Base-by-base conservation (phyloP, 1,140 invertebrate genomes). In the Chironomus tepperi region DNA sequence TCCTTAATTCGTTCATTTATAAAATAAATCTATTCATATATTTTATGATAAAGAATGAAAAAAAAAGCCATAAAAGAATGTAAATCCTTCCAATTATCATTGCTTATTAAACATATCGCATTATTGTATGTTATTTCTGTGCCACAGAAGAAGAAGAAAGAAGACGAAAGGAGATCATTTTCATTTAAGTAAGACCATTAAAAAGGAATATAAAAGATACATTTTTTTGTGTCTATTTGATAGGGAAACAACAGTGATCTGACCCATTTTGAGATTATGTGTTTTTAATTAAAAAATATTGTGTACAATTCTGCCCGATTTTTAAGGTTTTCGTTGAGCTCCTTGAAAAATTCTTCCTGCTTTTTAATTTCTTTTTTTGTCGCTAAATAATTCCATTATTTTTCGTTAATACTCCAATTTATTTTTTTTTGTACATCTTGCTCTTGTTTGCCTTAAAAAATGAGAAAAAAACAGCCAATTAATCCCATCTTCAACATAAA, bases 381-480 rank as follows among this genome's bases (percentile, higher is more conserved):
- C 73, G 73, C 34, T 24, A 73, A 73, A 43, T 73, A 43, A 73
- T 73, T 73, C 73, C 73, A 73, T 73, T 73, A 73, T 73, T 73
- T 73, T 73, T 34, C 34, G 72, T 73, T 73, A 73, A 73, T 73
- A 43, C 43, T 73, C 10, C 65, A 70, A 70, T 70, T 70, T 70
- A 70, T 70, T 70, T 70, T 70, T 70, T 67, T 6, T n/a, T n/a
- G n/a, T 67, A 7, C n/a, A 7, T 67, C 18, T 67, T 70, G 8
- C 12, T 70, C 65, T 19, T 70, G 16, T 70, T 19, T 70, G 65
- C 19, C 7, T 70, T 1, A 0, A 2, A 8, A 70, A 19, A 57
- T 12, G 47, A 57, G n/a, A 57, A 67, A 18, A 70, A 70, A 19
- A 70, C 18, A 70, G 65, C 18, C 65, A 70, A 70, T 70, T 70